A percentile compares a stretch with the other conserved stretches of the same genome.
phyloP scores from a whole-genome alignment of 2,797 vertebrate genomes.

The Nannoperca australis region DNA sequence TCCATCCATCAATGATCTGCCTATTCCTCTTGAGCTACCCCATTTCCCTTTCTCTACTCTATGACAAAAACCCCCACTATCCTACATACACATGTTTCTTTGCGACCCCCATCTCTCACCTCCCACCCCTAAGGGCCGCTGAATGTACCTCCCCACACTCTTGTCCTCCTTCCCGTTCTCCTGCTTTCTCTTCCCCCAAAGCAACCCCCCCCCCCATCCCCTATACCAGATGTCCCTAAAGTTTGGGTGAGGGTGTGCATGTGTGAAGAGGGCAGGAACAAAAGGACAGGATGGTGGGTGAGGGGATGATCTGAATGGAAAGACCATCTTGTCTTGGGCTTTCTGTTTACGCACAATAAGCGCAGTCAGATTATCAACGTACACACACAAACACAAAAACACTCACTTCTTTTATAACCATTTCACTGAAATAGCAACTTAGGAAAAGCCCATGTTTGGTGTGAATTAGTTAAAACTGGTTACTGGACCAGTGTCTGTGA shows the following conservation, averaged over 20 bases:
- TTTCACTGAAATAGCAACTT: conserved; percentile 43
- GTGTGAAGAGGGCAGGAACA: conserved; percentile 64
- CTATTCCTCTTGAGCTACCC: conserved; percentile 69
- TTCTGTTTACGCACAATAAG: conserved; percentile 73
- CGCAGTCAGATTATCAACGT: conserved; percentile 77
- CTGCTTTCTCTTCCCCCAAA: conserved; percentile 30
- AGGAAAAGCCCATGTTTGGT: conserved; percentile 17
- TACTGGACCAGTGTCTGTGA: conserved; percentile 9
- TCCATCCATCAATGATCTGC: conserved; percentile 83
- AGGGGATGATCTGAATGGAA: conserved; percentile 63
- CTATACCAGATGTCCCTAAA: conserved; percentile 84
- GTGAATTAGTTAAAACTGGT: conserved; percentile 27
- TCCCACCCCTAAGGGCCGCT: conserved; percentile 65
- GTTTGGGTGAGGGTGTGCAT: conserved; percentile 71
- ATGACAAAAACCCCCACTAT: conserved; percentile 65
- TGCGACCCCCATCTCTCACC: conserved; percentile 63
- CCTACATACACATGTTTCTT: conserved; percentile 66
- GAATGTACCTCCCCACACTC: conserved; percentile 62
- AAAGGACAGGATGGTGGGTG: conserved; percentile 59
- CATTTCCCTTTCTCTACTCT: conserved; percentile 67
- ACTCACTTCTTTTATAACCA: conserved; percentile 29
- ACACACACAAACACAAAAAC: conserved; percentile 38
- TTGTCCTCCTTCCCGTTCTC: conserved; percentile 28
- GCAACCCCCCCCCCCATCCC: conserved; percentile 17
- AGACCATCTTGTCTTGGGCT: conserved; percentile 68